Base-by-base conservation (phyloP, 2,888 invertebrate species). In the Clunio marinus region DNA sequence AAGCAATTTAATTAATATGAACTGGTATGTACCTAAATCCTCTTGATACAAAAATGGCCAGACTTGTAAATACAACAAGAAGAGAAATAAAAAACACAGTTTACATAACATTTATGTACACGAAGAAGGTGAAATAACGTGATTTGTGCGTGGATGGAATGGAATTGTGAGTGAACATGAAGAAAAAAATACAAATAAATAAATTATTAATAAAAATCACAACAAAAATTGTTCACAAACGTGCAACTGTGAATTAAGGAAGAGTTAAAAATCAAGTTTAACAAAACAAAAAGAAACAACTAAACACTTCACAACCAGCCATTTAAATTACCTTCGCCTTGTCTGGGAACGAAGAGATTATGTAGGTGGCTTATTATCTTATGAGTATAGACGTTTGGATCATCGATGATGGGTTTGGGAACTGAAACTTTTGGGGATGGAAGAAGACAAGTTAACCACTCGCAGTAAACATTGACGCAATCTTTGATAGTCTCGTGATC, bases 401-500 rank as follows among this genome's bases (percentile, higher is more conserved):
- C 91, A 69, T 93, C 91, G 55, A 87, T 83, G 10, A 97, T 88
- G 0, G 96, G 95, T 72, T 86, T 85, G 0, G 97, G 97, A 17
- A 96, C 90, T 72, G 93, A 90, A 67, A 92, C 85, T 74, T 93
- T 91, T 1, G 93, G 91, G 25, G 85, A 85, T 24, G 89, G 88
- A 72, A 91, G 86, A 71, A 97, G 81, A 1, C 96, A 91, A 0
- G 92, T 89, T 71, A 98, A 81, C 97, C 97, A 98, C 75, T 97
- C 95, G 77, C 96, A 96, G 76, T 97, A 97, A 35, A 97, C 90
- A 76, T 93, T 93, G 46, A 96, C 96, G 77, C 96, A 97, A 78
- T 96, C 96, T 71, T 95, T 88, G 65, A 97, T 89, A 0, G 95
- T 93, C 73, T 96, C 96, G 77, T 96, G 94, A 78, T 97, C 96